A percentile compares a stretch with the other conserved stretches of the same genome.
Conservation (phyloP, 2,888 invertebrate species). For the Lagria hirta region DNA sequence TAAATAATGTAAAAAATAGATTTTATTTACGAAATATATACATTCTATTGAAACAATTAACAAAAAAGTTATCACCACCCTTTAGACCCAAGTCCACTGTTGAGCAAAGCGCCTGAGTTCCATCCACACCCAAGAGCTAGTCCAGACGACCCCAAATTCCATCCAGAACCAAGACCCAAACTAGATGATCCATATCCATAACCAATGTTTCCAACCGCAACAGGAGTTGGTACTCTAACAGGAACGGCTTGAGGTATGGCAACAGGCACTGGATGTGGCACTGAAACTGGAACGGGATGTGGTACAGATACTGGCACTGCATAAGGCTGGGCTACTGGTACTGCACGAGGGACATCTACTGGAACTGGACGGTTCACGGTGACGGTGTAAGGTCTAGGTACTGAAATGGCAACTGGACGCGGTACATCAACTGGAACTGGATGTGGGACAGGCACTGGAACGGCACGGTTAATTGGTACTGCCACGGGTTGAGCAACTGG, state of each 20-base stretch:
- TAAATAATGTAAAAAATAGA: no score
- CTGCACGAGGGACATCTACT: conserved; percentile 53
- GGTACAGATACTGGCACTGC: conserved; percentile 38
- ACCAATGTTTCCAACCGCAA: conserved; percentile 21
- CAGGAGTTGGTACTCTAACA: conserved; percentile 35
- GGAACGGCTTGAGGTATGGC: conserved; percentile 56
- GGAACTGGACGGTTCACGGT: conserved; percentile 58
- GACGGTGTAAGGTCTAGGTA: conserved; percentile 42
- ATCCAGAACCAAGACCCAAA: conserved; percentile 8
- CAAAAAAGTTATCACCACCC: no score
- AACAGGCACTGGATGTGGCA: conserved; percentile 59
- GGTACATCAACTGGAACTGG: conserved; percentile 47
- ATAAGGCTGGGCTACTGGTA: conserved; percentile 45
- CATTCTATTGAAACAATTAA: no score
- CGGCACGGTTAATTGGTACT: conserved; percentile 47
- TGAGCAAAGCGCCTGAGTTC: no score
- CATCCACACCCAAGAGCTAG: conserved; percentile 6
- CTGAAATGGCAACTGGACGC: conserved; percentile 43
- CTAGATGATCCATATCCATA: conserved; percentile 3
- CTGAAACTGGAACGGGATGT: conserved; percentile 35
- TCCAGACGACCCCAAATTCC: conserved; percentile 10
- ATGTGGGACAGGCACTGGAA: conserved; percentile 53
- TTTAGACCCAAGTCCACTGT: conserved; percentile 11
- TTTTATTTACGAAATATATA: no score
- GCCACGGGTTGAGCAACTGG: conserved; percentile 49